Evolutionary conservation across 2,888 invertebrate genomes (phyloP).

Genomic region (Tromatobia lineatoria): DNA sequence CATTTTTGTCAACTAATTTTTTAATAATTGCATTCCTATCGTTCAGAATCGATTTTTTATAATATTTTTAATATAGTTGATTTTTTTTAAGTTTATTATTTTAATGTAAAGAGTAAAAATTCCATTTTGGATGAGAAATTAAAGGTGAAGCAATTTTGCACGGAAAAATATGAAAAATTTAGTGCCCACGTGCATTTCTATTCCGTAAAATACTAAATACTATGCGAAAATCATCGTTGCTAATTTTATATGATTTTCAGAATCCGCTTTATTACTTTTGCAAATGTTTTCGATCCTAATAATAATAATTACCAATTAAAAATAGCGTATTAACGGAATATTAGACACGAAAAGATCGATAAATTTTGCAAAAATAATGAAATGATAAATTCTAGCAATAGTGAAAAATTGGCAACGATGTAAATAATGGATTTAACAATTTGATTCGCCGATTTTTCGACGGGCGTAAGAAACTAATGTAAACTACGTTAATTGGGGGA

Average conservation of each 20-base stretch:
- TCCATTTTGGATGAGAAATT: neutral
- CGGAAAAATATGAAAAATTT: conserved; percentile 13
- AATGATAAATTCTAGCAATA: neutral
- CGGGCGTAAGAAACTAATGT: conserved; percentile 5
- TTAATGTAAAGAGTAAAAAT: neutral
- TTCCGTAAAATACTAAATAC: neutral
- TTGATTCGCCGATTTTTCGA: conserved; percentile 25
- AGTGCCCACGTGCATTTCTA: neutral
- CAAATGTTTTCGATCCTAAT: neutral
- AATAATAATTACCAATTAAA: neutral
- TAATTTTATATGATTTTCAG: neutral
- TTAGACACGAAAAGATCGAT: neutral
- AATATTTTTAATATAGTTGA: neutral
- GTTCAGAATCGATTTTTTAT: neutral
- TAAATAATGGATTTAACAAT: neutral
- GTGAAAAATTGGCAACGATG: neutral
- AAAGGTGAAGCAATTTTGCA: neutral
- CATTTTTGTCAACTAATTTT: too few species aligned
- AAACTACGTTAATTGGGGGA: conserved; percentile 35
- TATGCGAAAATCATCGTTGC: neutral
- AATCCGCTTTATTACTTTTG: neutral
- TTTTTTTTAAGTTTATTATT: neutral
- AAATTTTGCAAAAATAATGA: neutral
- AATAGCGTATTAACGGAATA: neutral
- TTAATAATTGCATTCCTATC: too few species aligned